Evolutionary conservation across 2,113 vertebrate species (phyloP).

Genomic region (Oreotrochilus melanogaster): DNA sequence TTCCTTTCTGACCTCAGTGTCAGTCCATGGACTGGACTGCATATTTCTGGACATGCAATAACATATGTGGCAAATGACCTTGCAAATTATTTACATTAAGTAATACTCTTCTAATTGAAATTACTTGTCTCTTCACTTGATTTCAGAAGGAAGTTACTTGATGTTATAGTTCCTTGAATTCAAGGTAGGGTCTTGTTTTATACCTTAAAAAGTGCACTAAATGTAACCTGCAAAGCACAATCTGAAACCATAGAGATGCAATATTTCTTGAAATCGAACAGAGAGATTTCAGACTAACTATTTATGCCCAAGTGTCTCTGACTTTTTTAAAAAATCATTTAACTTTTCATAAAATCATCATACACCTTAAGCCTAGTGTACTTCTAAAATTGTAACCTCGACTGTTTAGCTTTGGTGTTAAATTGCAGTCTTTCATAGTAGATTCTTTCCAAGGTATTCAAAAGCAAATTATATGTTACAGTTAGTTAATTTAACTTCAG

Average conservation of each 20-base stretch:
- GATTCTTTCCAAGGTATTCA: constrained; percentile 30
- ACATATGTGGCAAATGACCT: neutral
- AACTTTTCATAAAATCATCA: constrained; percentile 6
- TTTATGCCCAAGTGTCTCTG: neutral
- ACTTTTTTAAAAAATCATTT: constrained; percentile 12
- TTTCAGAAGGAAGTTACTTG: neutral
- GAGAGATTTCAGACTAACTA: neutral
- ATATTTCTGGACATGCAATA: neutral
- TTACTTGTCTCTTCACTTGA: neutral
- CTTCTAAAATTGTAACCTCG: constrained; percentile 14
- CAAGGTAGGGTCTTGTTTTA: neutral
- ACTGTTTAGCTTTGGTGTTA: constrained; percentile 22
- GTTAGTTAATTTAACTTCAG: neutral
- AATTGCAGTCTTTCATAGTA: constrained; percentile 1
- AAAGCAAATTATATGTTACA: constrained; percentile 25
- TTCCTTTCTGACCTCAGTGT: neutral
- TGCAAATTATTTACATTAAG: neutral
- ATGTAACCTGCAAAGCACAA: neutral
- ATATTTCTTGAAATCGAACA: neutral
- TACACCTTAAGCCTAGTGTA: constrained; percentile 27
- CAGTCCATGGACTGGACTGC: neutral
- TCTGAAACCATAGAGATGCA: neutral
- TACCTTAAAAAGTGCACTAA: neutral
- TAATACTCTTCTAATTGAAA: neutral
- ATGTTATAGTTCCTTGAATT: neutral